These are phyloP conservation scores for Lypha dubia DNA, from an alignment of 2,888 invertebrate species.

Conservation along the genomic window DNA sequence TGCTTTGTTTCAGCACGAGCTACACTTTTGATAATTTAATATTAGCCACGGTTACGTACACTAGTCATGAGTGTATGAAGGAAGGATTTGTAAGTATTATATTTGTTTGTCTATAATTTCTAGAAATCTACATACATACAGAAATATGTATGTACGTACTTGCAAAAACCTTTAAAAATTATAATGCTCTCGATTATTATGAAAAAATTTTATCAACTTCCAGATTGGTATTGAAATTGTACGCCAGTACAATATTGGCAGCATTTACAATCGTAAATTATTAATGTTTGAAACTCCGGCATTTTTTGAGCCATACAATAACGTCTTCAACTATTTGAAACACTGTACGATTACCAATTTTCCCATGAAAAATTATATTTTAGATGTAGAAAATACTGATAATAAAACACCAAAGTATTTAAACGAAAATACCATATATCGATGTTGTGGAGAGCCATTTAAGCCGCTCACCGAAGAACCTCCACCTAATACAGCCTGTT, in stretches of 20 bases:
- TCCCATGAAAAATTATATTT: conserved; percentile 88
- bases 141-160: no score
- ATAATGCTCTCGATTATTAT: no score
- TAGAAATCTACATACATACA: no score
- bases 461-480: conserved; percentile 68
- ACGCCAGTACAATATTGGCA: conserved; percentile 79
- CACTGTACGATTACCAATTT: conserved; percentile 85
- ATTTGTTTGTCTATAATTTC: no score
- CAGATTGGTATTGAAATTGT: conserved; percentile 81
- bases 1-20: conserved; percentile 87
- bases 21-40: conserved; percentile 88
- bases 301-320: conserved; percentile 92
- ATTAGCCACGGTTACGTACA: conserved; percentile 88
- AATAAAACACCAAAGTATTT: conserved; percentile 82
- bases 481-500: conserved; percentile 77
- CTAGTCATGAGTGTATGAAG: conserved; percentile 84
- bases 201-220: not conserved
- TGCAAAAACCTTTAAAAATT: no score
- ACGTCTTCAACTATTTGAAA: conserved; percentile 89
- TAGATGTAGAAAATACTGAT: conserved; percentile 84
- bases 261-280: conserved; percentile 82
- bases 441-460: conserved; percentile 75
- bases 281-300: conserved; percentile 90
- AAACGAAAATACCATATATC: conserved; percentile 73
- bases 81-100: conserved; percentile 85